Base-by-base conservation (phyloP, 2,113 vertebrate genomes). In the Cottus gobio region DNA sequence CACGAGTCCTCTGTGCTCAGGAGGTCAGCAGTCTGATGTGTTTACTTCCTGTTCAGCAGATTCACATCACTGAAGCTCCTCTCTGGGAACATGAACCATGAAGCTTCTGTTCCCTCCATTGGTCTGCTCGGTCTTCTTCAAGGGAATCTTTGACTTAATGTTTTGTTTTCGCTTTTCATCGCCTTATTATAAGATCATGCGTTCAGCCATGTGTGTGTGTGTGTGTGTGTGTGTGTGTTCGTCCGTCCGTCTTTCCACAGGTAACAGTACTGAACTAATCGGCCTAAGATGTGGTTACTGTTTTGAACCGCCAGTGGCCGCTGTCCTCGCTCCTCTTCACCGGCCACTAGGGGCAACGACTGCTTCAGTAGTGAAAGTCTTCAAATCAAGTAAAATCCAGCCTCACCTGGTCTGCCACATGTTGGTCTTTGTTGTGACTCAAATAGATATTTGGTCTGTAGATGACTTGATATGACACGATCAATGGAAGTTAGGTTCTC, bases 21-120 rank as follows among this genome's bases (percentile, higher is more conserved):
- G 52, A 42, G 30, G 13, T n/a, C 39, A n/a, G n/a, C n/a, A n/a
- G n/a, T n/a, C n/a, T n/a, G n/a, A 77, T 73, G 50, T 30, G 39
- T 42, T 56, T 37, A 37, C 44, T 68, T 68, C 48, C 72, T 10
- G 15, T 15, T 64, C 31, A 36, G 10, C 24, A 31, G 46, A 64
- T 60, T 64, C 37, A 0, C 9, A 16, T 42, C 72, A 22, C 64
- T 72, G 37, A 68, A 26, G 22, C 30, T 79, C 75, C n/a, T n/a
- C n/a, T n/a, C n/a, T n/a, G n/a, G n/a, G n/a, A n/a, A n/a, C n/a
- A n/a, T 52, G 22, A 37, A 60, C 58, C n/a, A 50, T 34, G 30
- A 24, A 64, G 42, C 65, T 2, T 31, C 9, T 5, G 4, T 74
- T 10, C n/a, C 11, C 3, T 62, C 13, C 22, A 37, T 39, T 9